These are phyloP conservation scores for Idaea dimidiata DNA, from an alignment of 2,888 invertebrate species.

Conservation along the genomic window DNA sequence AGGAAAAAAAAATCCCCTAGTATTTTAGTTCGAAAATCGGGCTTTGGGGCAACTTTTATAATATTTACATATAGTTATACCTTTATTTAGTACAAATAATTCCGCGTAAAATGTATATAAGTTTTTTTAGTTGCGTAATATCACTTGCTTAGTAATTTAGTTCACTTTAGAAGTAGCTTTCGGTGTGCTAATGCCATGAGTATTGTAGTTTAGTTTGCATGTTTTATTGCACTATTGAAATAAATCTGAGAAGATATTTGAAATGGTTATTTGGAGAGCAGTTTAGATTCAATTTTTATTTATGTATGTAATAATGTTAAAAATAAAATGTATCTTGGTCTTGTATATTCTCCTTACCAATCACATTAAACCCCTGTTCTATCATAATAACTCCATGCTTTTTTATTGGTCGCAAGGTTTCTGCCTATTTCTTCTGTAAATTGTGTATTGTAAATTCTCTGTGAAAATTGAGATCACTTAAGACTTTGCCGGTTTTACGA, in stretches of 20 bases:
- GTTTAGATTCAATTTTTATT: too few species aligned
- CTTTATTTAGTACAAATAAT: background rate
- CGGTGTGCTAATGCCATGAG: slow-evolving; percentile 22
- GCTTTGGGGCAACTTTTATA: background rate
- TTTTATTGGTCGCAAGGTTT: background rate
- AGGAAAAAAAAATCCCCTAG: background rate
- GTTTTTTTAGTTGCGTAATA: background rate
- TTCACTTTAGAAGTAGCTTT: slow-evolving; percentile 23
- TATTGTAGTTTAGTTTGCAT: slow-evolving; percentile 9
- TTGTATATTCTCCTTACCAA: background rate
- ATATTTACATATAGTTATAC: background rate
- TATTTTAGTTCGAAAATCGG: background rate
- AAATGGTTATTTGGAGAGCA: too few species aligned
- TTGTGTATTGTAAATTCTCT: too few species aligned
- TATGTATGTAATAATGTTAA: too few species aligned
- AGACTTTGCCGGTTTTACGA: background rate
- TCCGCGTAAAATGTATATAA: background rate
- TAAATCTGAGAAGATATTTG: background rate
- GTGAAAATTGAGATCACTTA: background rate
- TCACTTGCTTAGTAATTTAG: slow-evolving; percentile 15
- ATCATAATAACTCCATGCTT: too few species aligned
- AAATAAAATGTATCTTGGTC: too few species aligned
- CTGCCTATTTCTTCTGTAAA: background rate
- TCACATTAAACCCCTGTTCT: too few species aligned
- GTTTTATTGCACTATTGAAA: slow-evolving; percentile 4